A percentile compares a stretch with the other conserved stretches of the same genome.
Evolutionary conservation across 2,797 vertebrate genomes (phyloP).

Genomic region (Sebastes flavidus): DNA sequence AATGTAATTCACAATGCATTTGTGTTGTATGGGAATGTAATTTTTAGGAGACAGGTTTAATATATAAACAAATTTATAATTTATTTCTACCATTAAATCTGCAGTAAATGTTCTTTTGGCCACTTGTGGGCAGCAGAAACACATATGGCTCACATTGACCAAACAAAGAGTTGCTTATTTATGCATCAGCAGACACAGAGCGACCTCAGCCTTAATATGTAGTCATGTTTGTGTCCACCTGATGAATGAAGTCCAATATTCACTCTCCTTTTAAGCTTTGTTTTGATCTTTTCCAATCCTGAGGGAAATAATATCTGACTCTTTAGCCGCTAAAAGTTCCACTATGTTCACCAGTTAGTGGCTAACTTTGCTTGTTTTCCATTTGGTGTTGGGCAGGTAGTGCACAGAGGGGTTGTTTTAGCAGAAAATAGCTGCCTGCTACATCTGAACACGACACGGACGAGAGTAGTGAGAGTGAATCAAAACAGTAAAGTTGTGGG

Average conservation of each 20-base stretch:
- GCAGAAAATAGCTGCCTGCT: not conserved
- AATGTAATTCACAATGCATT: no score
- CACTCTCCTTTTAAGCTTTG: not conserved
- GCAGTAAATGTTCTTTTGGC: not conserved
- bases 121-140: not conserved
- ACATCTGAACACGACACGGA: not conserved
- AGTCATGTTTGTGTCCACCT: not conserved
- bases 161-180: not conserved
- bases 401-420: not conserved
- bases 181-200: not conserved
- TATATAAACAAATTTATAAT: no score
- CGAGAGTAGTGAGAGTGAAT: not conserved
- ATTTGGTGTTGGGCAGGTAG: not conserved
- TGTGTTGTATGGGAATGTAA: no score
- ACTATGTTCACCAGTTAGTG: not conserved
- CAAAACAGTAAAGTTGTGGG: not conserved
- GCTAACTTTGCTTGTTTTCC: not conserved
- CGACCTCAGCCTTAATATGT: not conserved
- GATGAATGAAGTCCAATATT: not conserved
- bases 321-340: not conserved
- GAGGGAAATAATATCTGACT: not conserved
- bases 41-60: rapidly evolving
- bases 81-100: not conserved
- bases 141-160: not conserved
- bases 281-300: not conserved